These are phyloP conservation scores for Odontamblyopus lacepedii DNA, from an alignment of 2,797 vertebrate species.

Conservation along the genomic window DNA sequence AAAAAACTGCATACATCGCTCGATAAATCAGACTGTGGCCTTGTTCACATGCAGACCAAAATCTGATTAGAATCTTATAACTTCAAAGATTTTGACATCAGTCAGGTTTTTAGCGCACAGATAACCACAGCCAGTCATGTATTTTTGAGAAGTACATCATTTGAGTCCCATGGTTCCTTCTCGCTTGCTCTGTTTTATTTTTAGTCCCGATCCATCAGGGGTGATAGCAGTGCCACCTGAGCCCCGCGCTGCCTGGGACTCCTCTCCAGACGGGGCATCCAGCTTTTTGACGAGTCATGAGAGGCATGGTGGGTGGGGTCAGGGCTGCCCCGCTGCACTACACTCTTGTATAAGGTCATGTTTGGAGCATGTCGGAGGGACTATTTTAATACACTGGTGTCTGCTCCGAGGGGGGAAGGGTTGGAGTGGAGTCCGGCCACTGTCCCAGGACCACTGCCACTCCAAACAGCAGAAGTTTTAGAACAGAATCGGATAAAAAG, in stretches of 20 bases:
- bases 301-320: slow-evolving; percentile 50
- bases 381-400: slow-evolving; percentile 83
- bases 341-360: slow-evolving; percentile 96
- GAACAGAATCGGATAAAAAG: slow-evolving; percentile 53
- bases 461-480: slow-evolving; percentile 56
- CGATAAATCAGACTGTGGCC: no score
- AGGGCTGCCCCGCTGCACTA: slow-evolving; percentile 83
- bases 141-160: neutral
- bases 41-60: no score
- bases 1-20: no score
- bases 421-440: slow-evolving; percentile 34
- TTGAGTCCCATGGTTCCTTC: slow-evolving; percentile 14
- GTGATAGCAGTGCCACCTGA: slow-evolving; percentile 90
- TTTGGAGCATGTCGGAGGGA: slow-evolving; percentile 86
- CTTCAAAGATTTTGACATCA: no score
- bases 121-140: neutral
- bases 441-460: slow-evolving; percentile 58
- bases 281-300: slow-evolving; percentile 97
- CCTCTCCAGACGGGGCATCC: slow-evolving; percentile 32
- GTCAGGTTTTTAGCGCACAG: no score
- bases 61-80: no score
- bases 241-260: slow-evolving; percentile 81
- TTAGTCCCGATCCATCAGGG: slow-evolving; percentile 92
- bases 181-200: slow-evolving; percentile 88
- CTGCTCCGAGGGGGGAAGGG: slow-evolving; percentile 43